Evolutionary conservation across 2,888 invertebrate species (phyloP), one percentile per base, ranked within the genome.

Genomic region (Callimorpha dominula): DNA sequence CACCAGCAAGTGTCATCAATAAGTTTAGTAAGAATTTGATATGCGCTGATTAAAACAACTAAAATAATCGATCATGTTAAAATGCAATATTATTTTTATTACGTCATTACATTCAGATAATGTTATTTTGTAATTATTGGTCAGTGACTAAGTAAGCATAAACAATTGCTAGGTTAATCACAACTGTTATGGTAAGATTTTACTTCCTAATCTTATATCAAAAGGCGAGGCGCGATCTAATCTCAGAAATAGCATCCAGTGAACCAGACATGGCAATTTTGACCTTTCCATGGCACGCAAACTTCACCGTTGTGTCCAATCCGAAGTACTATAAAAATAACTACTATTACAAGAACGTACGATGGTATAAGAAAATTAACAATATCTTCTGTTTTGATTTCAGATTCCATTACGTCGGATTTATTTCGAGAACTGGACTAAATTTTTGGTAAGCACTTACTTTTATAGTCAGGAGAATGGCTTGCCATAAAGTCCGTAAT

Each of bases 371-470:
- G 17, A 68, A 68, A 71, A 65, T 65, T 49, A 60, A 60, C 46
- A 60, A 65, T 62, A 31, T 77, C 31, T 70, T 79, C 54, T 74
- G 17, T 73, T 80, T 72, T 80, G 70, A 62, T 90, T 90, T 54
- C 87, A 90, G 91, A 90, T 89, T 87, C 78, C 82, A 77, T 78
- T 78, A 75, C 70, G 78, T 74, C 76, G 74, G 70, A 74, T 84
- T 85, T 81, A 78, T 79, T 81, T 80, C 78, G 78, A 83, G 88
- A 88, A 83, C 83, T 84, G 84, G 85, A 85, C 81, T 85, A 78
- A 88, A 81, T 79, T 83, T 86, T 81, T 81, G 86, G 90, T 90
- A 80, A 90, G 89, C 81, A 82, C 74, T 77, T 73, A 76, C 69
- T 79, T 81, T 79, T 81, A 68, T 71, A 66, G 42, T 66, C 40